These are phyloP conservation scores for Lepus townsendii DNA, from an alignment of 2,797 vertebrate species.

Conservation along the genomic window DNA sequence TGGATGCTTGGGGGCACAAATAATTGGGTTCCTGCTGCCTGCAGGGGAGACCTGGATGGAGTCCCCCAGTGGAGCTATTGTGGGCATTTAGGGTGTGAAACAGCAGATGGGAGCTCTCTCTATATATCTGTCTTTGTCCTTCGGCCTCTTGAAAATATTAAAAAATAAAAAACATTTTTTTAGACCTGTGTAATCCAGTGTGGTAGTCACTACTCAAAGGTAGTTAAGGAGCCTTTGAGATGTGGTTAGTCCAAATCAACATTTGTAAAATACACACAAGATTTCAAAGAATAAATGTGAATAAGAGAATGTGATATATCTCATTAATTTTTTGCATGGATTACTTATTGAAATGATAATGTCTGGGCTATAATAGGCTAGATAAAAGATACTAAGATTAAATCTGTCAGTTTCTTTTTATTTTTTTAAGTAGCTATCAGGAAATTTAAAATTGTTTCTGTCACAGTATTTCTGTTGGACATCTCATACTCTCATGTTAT, in stretches of 20 bases:
- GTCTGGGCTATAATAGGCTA: neutral
- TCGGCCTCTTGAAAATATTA: no score
- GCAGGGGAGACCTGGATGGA: no score
- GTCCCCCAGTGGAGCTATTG: no score
- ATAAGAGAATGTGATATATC: neutral
- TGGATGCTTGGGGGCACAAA: no score
- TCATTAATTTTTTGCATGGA: neutral
- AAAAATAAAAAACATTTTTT: neutral
- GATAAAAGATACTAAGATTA: neutral
- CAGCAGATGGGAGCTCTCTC: no score
- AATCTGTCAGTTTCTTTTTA: neutral
- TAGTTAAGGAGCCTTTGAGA: neutral
- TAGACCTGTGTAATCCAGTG: neutral
- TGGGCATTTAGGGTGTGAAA: no score
- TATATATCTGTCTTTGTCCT: no score
- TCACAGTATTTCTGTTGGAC: slow-evolving; percentile 11
- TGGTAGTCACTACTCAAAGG: neutral
- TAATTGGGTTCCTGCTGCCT: no score
- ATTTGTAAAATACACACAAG: neutral
- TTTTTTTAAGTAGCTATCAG: neutral
- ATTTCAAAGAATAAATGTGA: neutral
- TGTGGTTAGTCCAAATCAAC: neutral
- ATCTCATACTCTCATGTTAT: neutral
- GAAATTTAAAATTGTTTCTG: neutral
- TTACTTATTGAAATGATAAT: slow-evolving; percentile 7